Conservation (phyloP, 1,140 invertebrate species). For the Belonocnema kinseyi region DNA sequence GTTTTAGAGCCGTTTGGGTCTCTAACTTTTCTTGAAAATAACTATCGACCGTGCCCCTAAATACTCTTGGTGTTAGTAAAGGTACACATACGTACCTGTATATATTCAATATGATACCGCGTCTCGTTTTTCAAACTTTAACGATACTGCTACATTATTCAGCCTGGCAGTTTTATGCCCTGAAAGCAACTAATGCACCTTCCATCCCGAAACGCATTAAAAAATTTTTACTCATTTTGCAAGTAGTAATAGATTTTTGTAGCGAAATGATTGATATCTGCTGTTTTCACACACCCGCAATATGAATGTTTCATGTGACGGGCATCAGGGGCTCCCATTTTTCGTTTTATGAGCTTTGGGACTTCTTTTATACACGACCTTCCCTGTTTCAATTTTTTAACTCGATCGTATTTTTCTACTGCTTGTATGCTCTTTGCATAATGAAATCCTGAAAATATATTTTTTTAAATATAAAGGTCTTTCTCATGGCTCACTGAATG, state of each 20-base stretch:
- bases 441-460: neutral
- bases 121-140: constrained; percentile 27
- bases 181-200: constrained; percentile 16
- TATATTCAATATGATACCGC: constrained; percentile 22
- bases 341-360: constrained; percentile 21
- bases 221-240: constrained; percentile 16
- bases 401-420: constrained; percentile 4
- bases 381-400: constrained; percentile 27
- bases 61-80: neutral
- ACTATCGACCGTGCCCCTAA: neutral
- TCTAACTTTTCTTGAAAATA: constrained; percentile 1
- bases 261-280: constrained; percentile 19
- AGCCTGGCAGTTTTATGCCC: constrained; percentile 24
- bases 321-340: constrained; percentile 9
- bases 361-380: constrained; percentile 6
- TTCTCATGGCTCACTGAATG: too few species aligned
- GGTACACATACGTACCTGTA: neutral
- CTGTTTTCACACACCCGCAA: constrained; percentile 18
- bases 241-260: constrained; percentile 24
- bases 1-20: constrained; percentile 15
- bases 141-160: constrained; percentile 13
- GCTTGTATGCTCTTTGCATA: neutral
- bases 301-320: constrained; percentile 30
- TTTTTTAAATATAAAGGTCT: too few species aligned
- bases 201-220: constrained; percentile 22